Base-by-base conservation (phyloP, 2,888 invertebrate species). In the Netelia inedita region DNA sequence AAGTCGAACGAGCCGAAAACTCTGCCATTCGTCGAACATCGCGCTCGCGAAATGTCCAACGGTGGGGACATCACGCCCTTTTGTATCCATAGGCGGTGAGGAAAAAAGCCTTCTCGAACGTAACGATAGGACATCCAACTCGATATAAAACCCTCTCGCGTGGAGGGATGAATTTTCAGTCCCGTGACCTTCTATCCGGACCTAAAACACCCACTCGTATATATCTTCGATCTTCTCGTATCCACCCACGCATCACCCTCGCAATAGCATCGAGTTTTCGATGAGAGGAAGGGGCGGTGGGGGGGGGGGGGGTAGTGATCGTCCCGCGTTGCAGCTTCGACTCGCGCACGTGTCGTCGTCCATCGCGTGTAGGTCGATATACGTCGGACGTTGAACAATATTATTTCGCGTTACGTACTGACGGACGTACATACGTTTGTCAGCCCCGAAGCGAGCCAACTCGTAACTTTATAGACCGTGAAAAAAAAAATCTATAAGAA, bases 121-220 rank as follows among this genome's bases (percentile, higher is more conserved):
- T 72, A 11, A 11, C 61, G 35, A 68, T 73, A 11, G 41, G 3
- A 43, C 14, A 74, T 14, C 16, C n/a, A 55, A 71, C 14, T 57
- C 59, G 72, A 46, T 41, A 41, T 59, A 14, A 57, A 59, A 71
- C 23, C 2, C 11, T n/a, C 28, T n/a, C 23, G 23, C 21, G n/a
- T 53, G 41, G 50, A 55, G 53, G 68, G 68, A 59, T 82, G 16
- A 55, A 81, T 75, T 73, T 74, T 74, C 78, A 63, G 53, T 43
- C 75, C 63, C 8, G 55, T n/a, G 2, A 41, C n/a, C 65, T 23
- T 35, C 16, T 10, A 43, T 5, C 23, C n/a, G 19, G 57, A 41
- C 8, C 72, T 28, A 19, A 41, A 43, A 43, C 66, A 35, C 59
- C 59, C 53, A 71, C 68, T 35, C 50, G 23, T 59, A 61, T 59